Evolutionary conservation across 2,113 vertebrate genomes (phyloP).

Genomic region (Heterotilapia buettikoferi): DNA sequence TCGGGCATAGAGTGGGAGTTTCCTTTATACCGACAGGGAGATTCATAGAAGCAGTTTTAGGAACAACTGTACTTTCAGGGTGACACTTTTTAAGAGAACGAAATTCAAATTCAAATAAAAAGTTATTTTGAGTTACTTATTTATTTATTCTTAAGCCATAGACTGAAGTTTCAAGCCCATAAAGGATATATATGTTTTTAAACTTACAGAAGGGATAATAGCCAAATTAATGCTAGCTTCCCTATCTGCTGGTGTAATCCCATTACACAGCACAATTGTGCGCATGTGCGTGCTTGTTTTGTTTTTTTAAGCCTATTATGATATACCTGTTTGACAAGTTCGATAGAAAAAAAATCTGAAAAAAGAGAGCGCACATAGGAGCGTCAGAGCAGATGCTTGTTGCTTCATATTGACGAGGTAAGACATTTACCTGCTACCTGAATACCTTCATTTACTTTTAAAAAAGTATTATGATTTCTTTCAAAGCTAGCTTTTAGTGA

Average conservation of each 20-base stretch:
- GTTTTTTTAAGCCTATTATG: neutral
- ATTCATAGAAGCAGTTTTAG: neutral
- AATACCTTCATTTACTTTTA: neutral
- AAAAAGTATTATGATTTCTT: neutral
- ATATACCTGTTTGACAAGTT: constrained; percentile 29
- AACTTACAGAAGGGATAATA: neutral
- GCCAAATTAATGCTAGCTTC: neutral
- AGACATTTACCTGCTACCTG: neutral
- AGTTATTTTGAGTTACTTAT: neutral
- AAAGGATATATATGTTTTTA: neutral
- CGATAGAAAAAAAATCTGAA: neutral
- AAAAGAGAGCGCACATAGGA: neutral
- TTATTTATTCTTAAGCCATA: neutral
- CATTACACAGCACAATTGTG: neutral
- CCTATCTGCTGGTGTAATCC: neutral
- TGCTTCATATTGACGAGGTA: constrained; percentile 12
- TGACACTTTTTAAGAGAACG: neutral
- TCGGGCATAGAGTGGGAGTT: neutral
- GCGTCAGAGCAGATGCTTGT: neutral
- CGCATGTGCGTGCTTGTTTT: neutral
- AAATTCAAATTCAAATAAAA: neutral
- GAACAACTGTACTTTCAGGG: neutral
- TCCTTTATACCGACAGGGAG: neutral
- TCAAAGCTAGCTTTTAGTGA: neutral
- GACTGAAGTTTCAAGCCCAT: too few relatives aligned